A percentile compares a stretch with the other conserved stretches of the same genome.
These are phyloP conservation scores for Hippolais icterina DNA, from an alignment of 2,113 vertebrate genomes.

Conservation along the genomic window DNA sequence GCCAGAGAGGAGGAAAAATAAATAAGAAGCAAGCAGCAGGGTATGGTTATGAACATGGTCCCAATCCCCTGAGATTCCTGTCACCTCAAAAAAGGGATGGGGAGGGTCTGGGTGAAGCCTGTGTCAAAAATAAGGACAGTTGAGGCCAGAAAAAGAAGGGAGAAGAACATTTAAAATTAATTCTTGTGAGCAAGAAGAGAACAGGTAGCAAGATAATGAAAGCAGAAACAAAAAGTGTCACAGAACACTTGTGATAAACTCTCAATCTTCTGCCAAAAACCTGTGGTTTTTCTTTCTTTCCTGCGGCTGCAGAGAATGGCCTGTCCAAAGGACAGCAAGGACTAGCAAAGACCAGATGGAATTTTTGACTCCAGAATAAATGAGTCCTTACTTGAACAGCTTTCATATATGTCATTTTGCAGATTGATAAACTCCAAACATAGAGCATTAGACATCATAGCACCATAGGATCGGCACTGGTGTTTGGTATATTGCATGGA, in stretches of 20 bases:
- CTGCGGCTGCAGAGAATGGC: neutral
- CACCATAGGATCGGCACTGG: neutral
- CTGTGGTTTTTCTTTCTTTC: neutral
- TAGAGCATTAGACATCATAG: neutral
- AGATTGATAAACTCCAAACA: neutral
- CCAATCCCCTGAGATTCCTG: neutral
- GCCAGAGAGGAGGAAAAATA: neutral
- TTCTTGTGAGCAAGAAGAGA: neutral
- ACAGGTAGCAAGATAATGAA: neutral
- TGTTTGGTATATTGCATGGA: neutral
- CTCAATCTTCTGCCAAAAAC: neutral
- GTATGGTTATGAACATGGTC: neutral
- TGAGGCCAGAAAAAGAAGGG: neutral
- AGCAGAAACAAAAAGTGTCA: neutral
- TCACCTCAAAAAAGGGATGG: neutral
- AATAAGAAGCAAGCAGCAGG: neutral
- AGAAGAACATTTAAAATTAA: neutral
- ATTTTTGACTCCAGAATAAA: neutral
- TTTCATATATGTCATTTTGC: neutral
- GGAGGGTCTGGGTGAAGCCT: neutral
- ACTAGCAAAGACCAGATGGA: neutral
- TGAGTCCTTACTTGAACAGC: neutral
- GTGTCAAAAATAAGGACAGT: neutral
- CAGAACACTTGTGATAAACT: neutral
- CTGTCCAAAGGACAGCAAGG: neutral